A percentile compares a stretch with the other conserved stretches of the same genome.
Conservation (phyloP, 2,113 vertebrate genomes). For the Tyto alba region DNA sequence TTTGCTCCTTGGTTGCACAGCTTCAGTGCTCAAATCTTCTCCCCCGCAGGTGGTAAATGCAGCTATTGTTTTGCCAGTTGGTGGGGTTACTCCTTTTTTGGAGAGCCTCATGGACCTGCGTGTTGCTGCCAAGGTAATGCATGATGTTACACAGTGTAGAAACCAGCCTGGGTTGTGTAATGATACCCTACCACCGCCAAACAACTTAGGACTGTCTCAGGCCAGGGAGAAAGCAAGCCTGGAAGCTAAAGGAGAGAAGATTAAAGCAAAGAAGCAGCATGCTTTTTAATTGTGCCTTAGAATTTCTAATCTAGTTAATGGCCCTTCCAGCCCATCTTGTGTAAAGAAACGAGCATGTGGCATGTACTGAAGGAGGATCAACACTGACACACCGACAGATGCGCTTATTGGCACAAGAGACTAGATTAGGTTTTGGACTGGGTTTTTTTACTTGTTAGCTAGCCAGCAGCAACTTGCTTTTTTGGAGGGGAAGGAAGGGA, state of each 20-base stretch:
- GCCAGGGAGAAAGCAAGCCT: slow-evolving; percentile 15
- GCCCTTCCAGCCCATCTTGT: slow-evolving; percentile 49
- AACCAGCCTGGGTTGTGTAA: neutral
- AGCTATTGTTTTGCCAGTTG: neutral
- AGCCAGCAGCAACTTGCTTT: slow-evolving; percentile 60
- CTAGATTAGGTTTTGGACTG: slow-evolving; percentile 45
- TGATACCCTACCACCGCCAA: neutral
- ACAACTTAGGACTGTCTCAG: neutral
- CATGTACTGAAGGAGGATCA: slow-evolving; percentile 61
- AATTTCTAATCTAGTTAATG: slow-evolving; percentile 64
- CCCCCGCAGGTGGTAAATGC: neutral
- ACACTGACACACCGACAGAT: slow-evolving; percentile 55
- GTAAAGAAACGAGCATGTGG: slow-evolving; percentile 56
- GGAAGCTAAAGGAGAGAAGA: slow-evolving; percentile 31
- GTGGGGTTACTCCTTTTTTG: neutral
- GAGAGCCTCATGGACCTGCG: neutral
- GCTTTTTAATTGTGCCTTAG: slow-evolving; percentile 50
- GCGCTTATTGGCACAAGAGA: slow-evolving; percentile 43
- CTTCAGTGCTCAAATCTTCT: neutral
- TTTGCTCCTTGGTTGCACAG: neutral
- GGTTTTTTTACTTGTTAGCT: slow-evolving; percentile 33
- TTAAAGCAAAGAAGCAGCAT: slow-evolving; percentile 25
- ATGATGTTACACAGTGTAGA: neutral
- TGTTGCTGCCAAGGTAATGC: slow-evolving; percentile 12
- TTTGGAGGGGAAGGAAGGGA: slow-evolving; percentile 23